These are phyloP conservation scores for Lanius collurio DNA, from an alignment of 2,113 vertebrate species.

Conservation along the genomic window DNA sequence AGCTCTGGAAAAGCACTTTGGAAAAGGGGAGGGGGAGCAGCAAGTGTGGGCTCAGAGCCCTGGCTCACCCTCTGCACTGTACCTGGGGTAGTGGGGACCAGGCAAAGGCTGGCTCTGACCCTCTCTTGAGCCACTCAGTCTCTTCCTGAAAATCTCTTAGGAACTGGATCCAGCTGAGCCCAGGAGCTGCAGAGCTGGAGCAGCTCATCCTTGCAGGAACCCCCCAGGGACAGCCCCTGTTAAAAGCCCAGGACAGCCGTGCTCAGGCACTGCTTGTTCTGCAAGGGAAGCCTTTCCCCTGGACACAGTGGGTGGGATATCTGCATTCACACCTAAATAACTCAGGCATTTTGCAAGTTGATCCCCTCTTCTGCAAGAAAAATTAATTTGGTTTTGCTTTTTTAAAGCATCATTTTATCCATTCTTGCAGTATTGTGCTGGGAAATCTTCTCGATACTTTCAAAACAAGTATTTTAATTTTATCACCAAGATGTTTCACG, in stretches of 20 bases:
- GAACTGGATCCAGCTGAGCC: no score
- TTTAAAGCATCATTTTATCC: rapidly evolving
- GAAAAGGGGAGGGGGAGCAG: background rate
- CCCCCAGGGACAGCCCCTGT: rapidly evolving
- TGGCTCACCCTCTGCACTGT: background rate
- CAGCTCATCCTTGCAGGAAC: background rate
- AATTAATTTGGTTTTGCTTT: background rate
- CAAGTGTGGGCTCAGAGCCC: background rate
- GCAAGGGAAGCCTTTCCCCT: background rate
- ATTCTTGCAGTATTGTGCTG: background rate
- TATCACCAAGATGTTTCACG: background rate
- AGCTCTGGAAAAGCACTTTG: background rate
- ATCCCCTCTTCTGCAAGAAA: background rate
- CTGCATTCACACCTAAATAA: background rate
- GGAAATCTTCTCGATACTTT: background rate
- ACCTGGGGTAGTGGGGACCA: background rate
- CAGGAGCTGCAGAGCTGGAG: background rate
- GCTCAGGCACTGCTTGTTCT: background rate
- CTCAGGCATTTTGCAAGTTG: background rate
- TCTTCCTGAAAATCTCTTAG: background rate
- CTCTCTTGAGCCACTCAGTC: rapidly evolving
- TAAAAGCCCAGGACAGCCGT: background rate
- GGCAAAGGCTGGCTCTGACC: no score
- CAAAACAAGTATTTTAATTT: background rate
- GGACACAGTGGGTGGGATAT: background rate